A percentile compares a stretch with the other conserved stretches of the same genome.
Conservation (phyloP, 2,888 invertebrate species). For the Drosophila niveifrons region DNA sequence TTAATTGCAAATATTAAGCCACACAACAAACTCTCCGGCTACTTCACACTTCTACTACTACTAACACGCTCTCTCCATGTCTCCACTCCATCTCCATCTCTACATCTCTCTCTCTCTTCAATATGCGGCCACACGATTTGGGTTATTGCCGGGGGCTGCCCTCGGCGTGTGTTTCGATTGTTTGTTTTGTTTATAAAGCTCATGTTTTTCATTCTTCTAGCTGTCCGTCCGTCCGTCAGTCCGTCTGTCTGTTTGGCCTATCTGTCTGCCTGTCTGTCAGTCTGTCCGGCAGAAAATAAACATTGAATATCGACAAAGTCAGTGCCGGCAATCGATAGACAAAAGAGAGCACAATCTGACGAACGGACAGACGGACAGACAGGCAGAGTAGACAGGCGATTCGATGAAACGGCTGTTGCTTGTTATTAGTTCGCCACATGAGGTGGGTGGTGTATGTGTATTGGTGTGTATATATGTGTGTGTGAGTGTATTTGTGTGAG, state of each 20-base stretch:
- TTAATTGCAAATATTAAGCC: constrained; percentile 52
- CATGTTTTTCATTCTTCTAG: constrained; percentile 70
- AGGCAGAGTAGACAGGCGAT: constrained; percentile 18
- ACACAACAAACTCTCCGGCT: constrained; percentile 1
- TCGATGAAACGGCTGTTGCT: constrained; percentile 62
- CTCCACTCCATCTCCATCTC: neutral
- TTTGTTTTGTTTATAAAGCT: constrained; percentile 81
- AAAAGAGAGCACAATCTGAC: constrained; percentile 27
- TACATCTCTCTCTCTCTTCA: neutral
- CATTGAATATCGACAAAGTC: constrained; percentile 65
- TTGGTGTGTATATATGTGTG: constrained; percentile 25
- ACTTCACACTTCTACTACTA: constrained; percentile 4
- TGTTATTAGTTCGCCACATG: constrained; percentile 36
- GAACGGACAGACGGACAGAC: constrained; percentile 19
- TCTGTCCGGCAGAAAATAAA: constrained; percentile 60
- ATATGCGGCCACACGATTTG: neutral
- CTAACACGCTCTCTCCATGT: neutral
- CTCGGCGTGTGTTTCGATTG: constrained; percentile 68
- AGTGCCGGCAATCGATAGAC: constrained; percentile 52
- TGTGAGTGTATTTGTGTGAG: constrained; percentile 30
- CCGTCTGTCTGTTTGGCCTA: constrained; percentile 11
- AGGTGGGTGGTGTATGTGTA: constrained; percentile 28
- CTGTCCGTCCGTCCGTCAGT: constrained; percentile 1
- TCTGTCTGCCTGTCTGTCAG: constrained; percentile 17
- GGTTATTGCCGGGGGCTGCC: constrained; percentile 22